Base-by-base conservation (phyloP, 2,113 vertebrate genomes). In the Synodontis membranacea region DNA sequence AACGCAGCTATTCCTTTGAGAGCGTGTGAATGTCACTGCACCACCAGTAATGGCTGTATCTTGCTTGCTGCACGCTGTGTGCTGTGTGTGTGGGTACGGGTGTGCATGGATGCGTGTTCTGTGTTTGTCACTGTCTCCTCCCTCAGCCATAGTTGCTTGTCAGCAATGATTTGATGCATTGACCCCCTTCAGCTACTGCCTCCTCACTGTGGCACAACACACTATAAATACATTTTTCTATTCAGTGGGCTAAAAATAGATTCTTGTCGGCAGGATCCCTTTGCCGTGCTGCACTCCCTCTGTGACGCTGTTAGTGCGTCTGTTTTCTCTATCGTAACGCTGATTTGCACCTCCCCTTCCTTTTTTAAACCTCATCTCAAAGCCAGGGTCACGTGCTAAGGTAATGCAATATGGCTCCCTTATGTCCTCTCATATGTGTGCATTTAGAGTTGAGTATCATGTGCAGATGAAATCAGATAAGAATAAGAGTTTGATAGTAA, bases 151-250 rank as follows among this genome's bases (percentile, higher is more conserved):
- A 75, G 68, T 60, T 66, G 89, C 56, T 83, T 87, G 88, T 88
- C 90, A 90, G 80, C 85, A 85, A 64, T 85, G 88, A 88, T 89
- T 84, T 87, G 89, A 88, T 89, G 58, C 89, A 85, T 60, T 89
- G 83, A 82, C 87, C 62, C 84, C 88, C 84, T 76, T 37, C 80
- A 86, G 85, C 80, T 84, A 54, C 75, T 68, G 72, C 86, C 85
- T 62, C 85, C 86, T 89, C 68, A n/a, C 58, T 76, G 89, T 64
- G 87, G 86, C 86, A 85, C 70, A 90, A 83, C 88, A 79, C 85
- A 46, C 91, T 92, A 92, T 88, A 91, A 92, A 92, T 92, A 92
- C 3, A 90, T 87, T 80, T 82, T 83, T 87, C 89, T 88, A 46
- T 91, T 89, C 86, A 80, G 34, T 64, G 80, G 42, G 76, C 89